Evolutionary conservation across 1,140 invertebrate genomes (phyloP).

Genomic region (Atopsyche davidsoni): DNA sequence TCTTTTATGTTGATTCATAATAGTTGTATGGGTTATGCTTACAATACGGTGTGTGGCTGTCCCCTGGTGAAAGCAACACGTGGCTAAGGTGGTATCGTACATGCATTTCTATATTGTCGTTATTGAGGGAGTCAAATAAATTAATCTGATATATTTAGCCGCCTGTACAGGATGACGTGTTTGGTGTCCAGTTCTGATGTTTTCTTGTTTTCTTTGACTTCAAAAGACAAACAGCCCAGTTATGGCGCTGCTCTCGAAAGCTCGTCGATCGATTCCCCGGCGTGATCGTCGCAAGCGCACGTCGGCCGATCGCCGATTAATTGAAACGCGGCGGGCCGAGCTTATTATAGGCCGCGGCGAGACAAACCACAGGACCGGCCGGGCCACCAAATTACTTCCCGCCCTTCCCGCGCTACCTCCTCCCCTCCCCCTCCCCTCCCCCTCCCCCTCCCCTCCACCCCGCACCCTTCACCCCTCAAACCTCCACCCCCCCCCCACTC

Average conservation of each 20-base stretch:
- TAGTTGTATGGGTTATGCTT: no score
- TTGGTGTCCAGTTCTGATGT: no score
- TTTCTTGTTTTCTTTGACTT: not conserved
- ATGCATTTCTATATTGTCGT: no score
- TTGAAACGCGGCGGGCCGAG: slow-evolving; percentile 25
- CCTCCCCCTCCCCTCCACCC: slow-evolving; percentile 9
- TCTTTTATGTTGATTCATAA: no score
- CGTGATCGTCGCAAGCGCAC: not conserved
- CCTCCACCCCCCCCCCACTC: not conserved
- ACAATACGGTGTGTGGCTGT: no score
- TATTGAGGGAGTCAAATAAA: no score
- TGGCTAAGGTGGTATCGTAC: no score
- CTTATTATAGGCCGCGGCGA: slow-evolving; percentile 25
- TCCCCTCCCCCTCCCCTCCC: not conserved
- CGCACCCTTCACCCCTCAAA: not conserved
- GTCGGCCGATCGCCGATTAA: slow-evolving; percentile 24
- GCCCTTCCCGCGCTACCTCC: slow-evolving; percentile 16
- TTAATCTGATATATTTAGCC: no score
- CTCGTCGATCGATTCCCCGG: not conserved
- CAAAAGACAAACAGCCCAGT: not conserved
- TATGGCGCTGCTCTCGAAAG: not conserved
- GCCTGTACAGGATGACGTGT: no score
- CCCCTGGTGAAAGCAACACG: no score
- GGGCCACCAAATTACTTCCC: slow-evolving; percentile 25
- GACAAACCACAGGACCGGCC: slow-evolving; percentile 22